Percentiles rank a stretch among this genome's conserved stretches.
Evolutionary conservation across 2,113 vertebrate genomes (phyloP).

Genomic region (Gambusia holbrooki): DNA sequence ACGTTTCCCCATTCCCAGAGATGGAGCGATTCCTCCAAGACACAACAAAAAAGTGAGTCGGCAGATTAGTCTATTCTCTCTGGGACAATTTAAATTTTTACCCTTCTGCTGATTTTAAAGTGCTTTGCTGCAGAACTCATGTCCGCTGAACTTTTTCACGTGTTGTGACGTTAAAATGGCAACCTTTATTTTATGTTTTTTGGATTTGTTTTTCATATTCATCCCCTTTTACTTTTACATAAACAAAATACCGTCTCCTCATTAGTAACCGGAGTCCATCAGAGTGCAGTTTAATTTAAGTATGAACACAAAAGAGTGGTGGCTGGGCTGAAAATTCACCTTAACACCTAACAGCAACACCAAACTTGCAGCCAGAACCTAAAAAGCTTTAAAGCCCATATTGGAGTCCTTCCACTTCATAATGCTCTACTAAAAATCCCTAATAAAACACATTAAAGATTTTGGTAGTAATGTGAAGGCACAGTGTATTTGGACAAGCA

Average conservation of each 20-base stretch:
- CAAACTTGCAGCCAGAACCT: not conserved
- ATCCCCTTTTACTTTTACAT: no score
- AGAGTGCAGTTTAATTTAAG: not conserved
- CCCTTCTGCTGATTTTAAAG: not conserved
- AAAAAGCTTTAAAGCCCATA: not conserved
- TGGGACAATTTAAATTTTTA: not conserved
- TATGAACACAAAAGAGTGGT: not conserved
- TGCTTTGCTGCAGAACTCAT: not conserved
- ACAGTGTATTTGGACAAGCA: not conserved
- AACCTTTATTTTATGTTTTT: not conserved
- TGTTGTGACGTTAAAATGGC: not conserved
- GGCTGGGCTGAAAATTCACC: no score
- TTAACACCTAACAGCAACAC: no score
- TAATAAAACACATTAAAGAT: not conserved
- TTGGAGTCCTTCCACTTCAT: not conserved
- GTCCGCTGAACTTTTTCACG: not conserved
- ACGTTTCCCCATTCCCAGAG: constrained; percentile 88
- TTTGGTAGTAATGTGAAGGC: not conserved
- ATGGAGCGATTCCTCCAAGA: constrained; percentile 96
- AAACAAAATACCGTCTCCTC: no score
- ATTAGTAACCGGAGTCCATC: no score
- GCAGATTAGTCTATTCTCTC: not conserved
- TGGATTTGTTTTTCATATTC: no score
- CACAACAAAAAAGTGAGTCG: constrained; percentile 86
- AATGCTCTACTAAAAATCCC: not conserved